Conservation (phyloP, 2,113 vertebrate genomes). For the Eubucco bourcierii region DNA sequence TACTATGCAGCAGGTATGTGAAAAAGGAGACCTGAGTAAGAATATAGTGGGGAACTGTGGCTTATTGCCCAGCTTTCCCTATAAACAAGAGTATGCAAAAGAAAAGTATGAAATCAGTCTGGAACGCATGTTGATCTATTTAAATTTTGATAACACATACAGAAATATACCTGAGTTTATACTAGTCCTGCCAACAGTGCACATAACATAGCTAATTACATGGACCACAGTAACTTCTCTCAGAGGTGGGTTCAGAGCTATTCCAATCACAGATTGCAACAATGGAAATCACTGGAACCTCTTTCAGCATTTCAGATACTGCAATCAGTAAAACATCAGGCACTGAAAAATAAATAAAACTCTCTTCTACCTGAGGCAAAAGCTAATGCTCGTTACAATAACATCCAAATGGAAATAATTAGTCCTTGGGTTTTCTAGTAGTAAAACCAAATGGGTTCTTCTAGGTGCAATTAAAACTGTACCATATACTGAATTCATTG, state of each 20-base stretch:
- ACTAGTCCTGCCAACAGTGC: not conserved
- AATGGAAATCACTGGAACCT: constrained; percentile 59
- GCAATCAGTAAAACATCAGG: constrained; percentile 62
- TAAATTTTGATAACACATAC: not conserved
- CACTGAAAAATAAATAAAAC: constrained; percentile 62
- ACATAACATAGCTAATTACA: not conserved
- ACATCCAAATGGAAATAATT: constrained; percentile 75
- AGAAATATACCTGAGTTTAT: not conserved
- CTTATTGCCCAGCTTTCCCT: not conserved
- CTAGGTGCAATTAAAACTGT: constrained; percentile 69
- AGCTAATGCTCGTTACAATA: constrained; percentile 67
- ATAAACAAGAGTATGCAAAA: not conserved
- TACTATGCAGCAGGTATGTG: not conserved
- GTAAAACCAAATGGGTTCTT: constrained; percentile 73
- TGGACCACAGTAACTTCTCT: constrained; percentile 50
- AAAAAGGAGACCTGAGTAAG: not conserved
- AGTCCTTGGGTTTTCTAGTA: constrained; percentile 71
- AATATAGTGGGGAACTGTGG: not conserved
- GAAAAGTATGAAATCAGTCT: not conserved
- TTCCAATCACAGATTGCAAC: constrained; percentile 37
- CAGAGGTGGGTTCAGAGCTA: constrained; percentile 47
- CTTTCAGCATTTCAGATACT: constrained; percentile 47
- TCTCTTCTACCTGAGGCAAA: constrained; percentile 66
- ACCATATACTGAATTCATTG: constrained; percentile 61
- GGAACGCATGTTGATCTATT: not conserved